These are phyloP conservation scores for Mormyrus lacerda DNA, from an alignment of 2,113 vertebrate genomes.

Conservation along the genomic window DNA sequence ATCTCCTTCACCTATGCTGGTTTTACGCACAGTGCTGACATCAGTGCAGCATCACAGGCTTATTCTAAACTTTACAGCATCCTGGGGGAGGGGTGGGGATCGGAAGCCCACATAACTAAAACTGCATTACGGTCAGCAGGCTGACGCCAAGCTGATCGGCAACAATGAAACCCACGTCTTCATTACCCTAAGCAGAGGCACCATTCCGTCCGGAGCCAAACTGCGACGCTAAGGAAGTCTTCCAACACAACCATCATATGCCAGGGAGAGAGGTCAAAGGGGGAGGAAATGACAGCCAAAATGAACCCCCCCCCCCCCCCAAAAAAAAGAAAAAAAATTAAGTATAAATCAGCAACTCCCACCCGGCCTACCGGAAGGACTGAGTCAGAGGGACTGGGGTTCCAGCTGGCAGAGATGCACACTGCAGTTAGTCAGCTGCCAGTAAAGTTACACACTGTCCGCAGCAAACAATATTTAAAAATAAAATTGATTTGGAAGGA, in stretches of 20 bases:
- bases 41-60: neutral
- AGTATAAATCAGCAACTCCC: neutral
- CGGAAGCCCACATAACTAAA: neutral
- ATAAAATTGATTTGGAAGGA: neutral
- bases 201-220: neutral
- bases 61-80: neutral
- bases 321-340: neutral
- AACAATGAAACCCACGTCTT: neutral
- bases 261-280: neutral
- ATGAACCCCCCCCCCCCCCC: neutral
- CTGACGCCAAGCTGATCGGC: neutral
- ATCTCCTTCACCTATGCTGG: neutral
- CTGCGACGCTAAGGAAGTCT: neutral
- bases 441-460: neutral
- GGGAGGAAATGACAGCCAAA: neutral
- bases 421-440: neutral
- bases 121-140: neutral
- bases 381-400: neutral
- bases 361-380: neutral
- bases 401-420: constrained; percentile 5
- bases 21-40: neutral
- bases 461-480: neutral
- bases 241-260: neutral
- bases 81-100: neutral
- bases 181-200: neutral